A percentile compares a stretch with the other conserved stretches of the same genome.
These are phyloP conservation scores for Stenoptilia bipunctidactyla DNA, from an alignment of 2,888 invertebrate species.

Conservation along the genomic window DNA sequence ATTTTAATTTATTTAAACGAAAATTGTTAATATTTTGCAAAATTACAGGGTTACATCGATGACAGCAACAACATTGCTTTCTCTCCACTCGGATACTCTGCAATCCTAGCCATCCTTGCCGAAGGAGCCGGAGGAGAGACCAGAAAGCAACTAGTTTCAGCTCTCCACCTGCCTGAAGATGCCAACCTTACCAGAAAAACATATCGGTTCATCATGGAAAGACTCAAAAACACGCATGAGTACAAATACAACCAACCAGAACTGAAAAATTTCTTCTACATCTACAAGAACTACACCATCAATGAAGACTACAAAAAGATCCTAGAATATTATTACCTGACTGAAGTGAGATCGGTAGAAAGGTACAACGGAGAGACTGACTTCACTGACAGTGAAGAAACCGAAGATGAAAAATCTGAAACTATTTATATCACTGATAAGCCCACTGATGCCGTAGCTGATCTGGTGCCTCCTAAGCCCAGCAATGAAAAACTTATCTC, in stretches of 20 bases:
- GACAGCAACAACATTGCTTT: constrained; percentile 72
- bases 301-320: constrained; percentile 72
- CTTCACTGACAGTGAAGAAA: constrained; percentile 23
- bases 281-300: constrained; percentile 75
- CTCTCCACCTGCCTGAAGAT: constrained; percentile 69
- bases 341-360: constrained; percentile 73
- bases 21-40: too few relatives aligned
- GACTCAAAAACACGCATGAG: constrained; percentile 57
- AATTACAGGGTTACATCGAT: constrained; percentile 62
- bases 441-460: constrained; percentile 36
- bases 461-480: constrained; percentile 47
- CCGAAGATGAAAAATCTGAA: constrained; percentile 30
- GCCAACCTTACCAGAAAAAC: constrained; percentile 49
- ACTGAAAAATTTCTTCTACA: constrained; percentile 76
- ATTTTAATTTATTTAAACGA: not conserved
- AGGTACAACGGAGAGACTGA: constrained; percentile 40
- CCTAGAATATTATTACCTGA: constrained; percentile 70
- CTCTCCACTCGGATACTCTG: constrained; percentile 75
- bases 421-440: constrained; percentile 39
- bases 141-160: constrained; percentile 65
- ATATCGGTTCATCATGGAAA: constrained; percentile 59
- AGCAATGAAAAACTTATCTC: constrained; percentile 67
- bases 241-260: constrained; percentile 69
- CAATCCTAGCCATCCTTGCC: constrained; percentile 73
- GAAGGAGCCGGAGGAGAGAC: constrained; percentile 75